Percentiles rank a stretch among this genome's conserved stretches.
Conservation (phyloP, 2,797 vertebrate genomes). For the Synanceia verrucosa region DNA sequence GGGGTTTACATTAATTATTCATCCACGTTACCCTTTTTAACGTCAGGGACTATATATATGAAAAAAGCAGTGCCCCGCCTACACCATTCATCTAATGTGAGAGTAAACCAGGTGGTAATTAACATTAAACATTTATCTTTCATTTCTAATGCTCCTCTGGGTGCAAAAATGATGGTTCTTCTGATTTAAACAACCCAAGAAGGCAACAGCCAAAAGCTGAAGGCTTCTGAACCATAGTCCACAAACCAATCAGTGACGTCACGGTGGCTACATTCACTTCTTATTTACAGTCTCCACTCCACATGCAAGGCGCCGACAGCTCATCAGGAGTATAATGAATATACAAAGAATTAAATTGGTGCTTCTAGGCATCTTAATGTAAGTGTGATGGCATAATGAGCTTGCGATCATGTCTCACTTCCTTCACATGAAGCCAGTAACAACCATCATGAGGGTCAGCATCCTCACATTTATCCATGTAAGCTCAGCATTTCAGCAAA, state of each 20-base stretch:
- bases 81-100: neutral
- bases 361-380: neutral
- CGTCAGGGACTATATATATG: neutral
- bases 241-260: no score
- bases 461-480: slow-evolving; percentile 16
- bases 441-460: neutral
- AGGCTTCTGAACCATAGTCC: no score
- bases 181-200: no score
- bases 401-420: neutral
- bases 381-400: neutral
- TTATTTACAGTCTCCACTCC: no score
- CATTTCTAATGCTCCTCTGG: no score
- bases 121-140: no score
- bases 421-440: neutral
- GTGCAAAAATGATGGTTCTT: no score
- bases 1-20: slow-evolving; percentile 7
- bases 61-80: neutral
- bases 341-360: neutral
- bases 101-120: no score
- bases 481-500: slow-evolving; percentile 42
- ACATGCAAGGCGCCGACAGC: no score
- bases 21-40: slow-evolving; percentile 9
- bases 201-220: no score
- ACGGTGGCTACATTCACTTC: no score
- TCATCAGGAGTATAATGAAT: no score